Percentiles rank a stretch among this genome's conserved stretches.
These are phyloP conservation scores for Garra rufa DNA, from an alignment of 2,113 vertebrate genomes.

Conservation along the genomic window DNA sequence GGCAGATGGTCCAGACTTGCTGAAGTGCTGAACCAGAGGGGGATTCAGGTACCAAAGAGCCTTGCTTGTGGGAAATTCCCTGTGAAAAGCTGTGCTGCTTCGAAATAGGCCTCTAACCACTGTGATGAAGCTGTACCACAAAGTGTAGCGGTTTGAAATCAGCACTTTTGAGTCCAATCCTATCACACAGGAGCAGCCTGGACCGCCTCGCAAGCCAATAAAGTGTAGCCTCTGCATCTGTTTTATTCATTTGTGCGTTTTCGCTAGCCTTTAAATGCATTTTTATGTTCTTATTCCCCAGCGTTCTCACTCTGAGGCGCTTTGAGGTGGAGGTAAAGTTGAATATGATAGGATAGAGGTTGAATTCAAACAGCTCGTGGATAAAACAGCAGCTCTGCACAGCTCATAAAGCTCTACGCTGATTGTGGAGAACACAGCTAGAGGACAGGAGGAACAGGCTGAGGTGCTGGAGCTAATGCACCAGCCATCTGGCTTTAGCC, in stretches of 20 bases:
- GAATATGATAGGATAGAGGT: constrained; percentile 26
- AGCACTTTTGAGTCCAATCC: constrained; percentile 58
- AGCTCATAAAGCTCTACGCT: constrained; percentile 73
- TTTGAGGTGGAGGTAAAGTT: constrained; percentile 40
- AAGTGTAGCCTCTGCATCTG: constrained; percentile 57
- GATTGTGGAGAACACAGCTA: constrained; percentile 64
- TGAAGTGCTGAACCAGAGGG: constrained; percentile 57
- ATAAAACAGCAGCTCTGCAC: constrained; percentile 60
- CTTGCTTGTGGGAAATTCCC: background rate
- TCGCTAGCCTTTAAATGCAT: constrained; percentile 53
- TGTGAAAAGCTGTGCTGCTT: constrained; percentile 18
- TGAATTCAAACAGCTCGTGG: constrained; percentile 63
- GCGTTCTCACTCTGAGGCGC: background rate
- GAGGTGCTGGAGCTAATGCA: constrained; percentile 61
- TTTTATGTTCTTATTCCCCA: background rate
- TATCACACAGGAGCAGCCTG: constrained; percentile 46
- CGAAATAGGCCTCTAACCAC: constrained; percentile 42
- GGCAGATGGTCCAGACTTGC: constrained; percentile 70
- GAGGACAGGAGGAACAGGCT: constrained; percentile 69
- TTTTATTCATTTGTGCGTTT: constrained; percentile 63
- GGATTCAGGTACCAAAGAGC: constrained; percentile 52
- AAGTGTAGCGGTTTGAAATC: constrained; percentile 46
- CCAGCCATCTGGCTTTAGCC: constrained; percentile 70
- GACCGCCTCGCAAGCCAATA: constrained; percentile 50
- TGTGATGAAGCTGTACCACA: constrained; percentile 34